Evolutionary conservation across 2,888 invertebrate species (phyloP).

Genomic region (Tachina lurida): DNA sequence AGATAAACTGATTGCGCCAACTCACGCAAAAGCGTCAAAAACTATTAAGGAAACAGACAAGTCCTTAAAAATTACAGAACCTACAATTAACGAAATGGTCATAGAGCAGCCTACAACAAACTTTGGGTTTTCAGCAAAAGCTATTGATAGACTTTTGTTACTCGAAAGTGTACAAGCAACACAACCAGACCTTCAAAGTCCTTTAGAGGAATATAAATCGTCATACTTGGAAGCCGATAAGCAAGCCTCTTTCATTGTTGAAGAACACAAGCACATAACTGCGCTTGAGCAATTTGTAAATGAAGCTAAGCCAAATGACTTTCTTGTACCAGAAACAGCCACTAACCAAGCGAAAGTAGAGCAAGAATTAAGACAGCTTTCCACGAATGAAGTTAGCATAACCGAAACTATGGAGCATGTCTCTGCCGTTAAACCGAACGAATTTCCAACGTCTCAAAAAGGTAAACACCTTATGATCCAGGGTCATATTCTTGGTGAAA

Average conservation of each 20-base stretch:
- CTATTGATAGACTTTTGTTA: constrained; percentile 83
- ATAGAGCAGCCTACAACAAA: constrained; percentile 55
- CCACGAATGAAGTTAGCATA: constrained; percentile 53
- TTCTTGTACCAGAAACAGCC: not conserved
- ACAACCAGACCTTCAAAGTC: constrained; percentile 86
- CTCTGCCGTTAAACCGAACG: constrained; percentile 54
- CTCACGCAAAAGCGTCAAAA: constrained; percentile 78
- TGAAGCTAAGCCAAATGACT: constrained; percentile 69
- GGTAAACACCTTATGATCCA: constrained; percentile 86
- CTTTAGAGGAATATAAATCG: constrained; percentile 84
- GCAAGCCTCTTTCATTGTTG: constrained; percentile 85
- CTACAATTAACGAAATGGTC: constrained; percentile 73
- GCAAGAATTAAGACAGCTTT: constrained; percentile 27
- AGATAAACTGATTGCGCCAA: constrained; percentile 79
- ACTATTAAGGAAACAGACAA: constrained; percentile 79
- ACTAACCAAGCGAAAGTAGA: constrained; percentile 28
- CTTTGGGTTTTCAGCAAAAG: constrained; percentile 69
- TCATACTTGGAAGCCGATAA: constrained; percentile 82
- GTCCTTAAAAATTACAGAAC: constrained; percentile 76
- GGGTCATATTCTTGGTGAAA: constrained; percentile 85
- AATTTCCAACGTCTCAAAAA: constrained; percentile 83
- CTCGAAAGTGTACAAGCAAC: constrained; percentile 85
- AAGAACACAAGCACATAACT: constrained; percentile 85
- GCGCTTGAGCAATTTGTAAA: constrained; percentile 83
- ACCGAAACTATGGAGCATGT: constrained; percentile 58